These are phyloP conservation scores for Tryphoninae sp. DNA, from an alignment of 2,888 invertebrate species.

Conservation along the genomic window DNA sequence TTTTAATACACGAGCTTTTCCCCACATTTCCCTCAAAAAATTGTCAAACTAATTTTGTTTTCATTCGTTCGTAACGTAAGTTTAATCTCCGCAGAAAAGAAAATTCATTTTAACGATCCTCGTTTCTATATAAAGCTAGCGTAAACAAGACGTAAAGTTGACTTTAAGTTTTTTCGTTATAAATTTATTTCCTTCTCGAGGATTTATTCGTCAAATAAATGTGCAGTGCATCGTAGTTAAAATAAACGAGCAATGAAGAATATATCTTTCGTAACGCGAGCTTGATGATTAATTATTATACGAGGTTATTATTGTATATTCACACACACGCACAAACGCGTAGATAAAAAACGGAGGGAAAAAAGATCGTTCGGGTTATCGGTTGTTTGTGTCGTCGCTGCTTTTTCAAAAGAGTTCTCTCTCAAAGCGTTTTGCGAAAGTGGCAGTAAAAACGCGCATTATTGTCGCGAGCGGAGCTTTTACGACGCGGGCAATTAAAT, in stretches of 20 bases:
- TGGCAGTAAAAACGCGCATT: slow-evolving; percentile 24
- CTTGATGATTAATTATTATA: slow-evolving; percentile 45
- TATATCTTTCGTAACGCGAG: background rate
- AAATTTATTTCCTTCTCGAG: slow-evolving; percentile 4
- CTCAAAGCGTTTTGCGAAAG: slow-evolving; percentile 26
- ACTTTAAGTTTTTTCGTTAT: background rate
- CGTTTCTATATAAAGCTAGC: background rate
- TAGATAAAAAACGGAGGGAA: slow-evolving; percentile 2
- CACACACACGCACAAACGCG: background rate
- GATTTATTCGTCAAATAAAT: slow-evolving; percentile 21
- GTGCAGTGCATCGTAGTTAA: background rate
- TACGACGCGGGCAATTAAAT: slow-evolving; percentile 31
- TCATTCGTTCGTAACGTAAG: too few species aligned
- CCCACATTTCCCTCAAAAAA: too few species aligned
- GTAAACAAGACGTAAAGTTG: background rate
- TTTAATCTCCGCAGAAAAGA: too few species aligned
- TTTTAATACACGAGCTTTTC: too few species aligned
- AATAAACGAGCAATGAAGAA: slow-evolving; percentile 5
- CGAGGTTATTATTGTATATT: slow-evolving; percentile 7
- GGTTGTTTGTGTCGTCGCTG: slow-evolving; percentile 21
- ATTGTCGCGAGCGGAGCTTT: slow-evolving; percentile 8
- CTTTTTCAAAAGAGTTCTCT: slow-evolving; percentile 13
- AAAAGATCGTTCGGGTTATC: slow-evolving; percentile 31
- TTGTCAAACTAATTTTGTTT: too few species aligned
- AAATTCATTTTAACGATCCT: too few species aligned